Percentiles rank a stretch among this genome's conserved stretches.
phyloP scores from a whole-genome alignment of 1,140 invertebrate species.

The Bombus haemorrhoidalis region DNA sequence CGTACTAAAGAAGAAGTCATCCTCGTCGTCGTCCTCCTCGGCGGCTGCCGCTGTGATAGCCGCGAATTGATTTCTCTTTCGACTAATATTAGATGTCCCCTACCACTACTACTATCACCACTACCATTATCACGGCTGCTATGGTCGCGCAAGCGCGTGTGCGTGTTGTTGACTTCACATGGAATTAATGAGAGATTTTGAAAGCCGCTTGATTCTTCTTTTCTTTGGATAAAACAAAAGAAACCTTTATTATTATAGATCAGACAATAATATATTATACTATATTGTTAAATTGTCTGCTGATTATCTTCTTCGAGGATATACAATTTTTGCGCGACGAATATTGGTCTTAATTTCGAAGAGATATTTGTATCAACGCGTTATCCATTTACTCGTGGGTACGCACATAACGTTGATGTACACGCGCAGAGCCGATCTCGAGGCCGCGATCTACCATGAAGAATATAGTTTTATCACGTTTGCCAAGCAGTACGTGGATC shows the following conservation, averaged over 20 bases:
- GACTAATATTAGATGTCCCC: conserved; percentile 3
- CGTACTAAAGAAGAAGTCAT: conserved; percentile 86
- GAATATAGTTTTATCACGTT: too few relatives aligned
- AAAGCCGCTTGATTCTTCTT: background rate
- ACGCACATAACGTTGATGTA: too few relatives aligned
- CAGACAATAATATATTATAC: conserved; percentile 35
- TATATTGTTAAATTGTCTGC: conserved; percentile 20
- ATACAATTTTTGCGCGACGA: background rate
- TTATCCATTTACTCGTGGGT: background rate
- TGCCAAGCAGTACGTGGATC: too few relatives aligned
- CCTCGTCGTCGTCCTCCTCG: conserved; percentile 68
- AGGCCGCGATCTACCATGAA: too few relatives aligned
- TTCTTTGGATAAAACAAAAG: background rate
- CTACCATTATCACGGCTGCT: background rate
- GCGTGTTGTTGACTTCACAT: conserved; percentile 19
- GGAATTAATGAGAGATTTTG: background rate
- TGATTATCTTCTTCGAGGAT: background rate
- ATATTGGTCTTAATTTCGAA: background rate
- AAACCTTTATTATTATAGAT: background rate
- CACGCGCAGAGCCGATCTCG: background rate
- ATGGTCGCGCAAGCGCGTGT: conserved; percentile 8
- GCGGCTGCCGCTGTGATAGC: conserved; percentile 59
- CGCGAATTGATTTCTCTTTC: conserved; percentile 60
- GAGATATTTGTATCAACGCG: too few relatives aligned
- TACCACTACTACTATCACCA: background rate